Base-by-base conservation (phyloP, 2,113 vertebrate genomes). In the Oreochromis tanganicae region DNA sequence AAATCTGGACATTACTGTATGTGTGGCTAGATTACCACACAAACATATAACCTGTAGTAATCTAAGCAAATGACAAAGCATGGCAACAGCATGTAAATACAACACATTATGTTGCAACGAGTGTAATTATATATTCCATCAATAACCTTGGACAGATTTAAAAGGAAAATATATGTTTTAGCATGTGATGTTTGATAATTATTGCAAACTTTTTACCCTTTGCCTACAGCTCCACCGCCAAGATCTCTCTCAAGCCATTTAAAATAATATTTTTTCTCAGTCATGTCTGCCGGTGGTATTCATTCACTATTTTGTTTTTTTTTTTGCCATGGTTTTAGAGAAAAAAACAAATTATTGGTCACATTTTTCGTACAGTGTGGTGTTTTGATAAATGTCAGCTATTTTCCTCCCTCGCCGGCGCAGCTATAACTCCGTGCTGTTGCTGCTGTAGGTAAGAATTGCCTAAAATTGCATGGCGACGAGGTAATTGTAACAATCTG, bases 401-500 rank as follows among this genome's bases (percentile, higher is more conserved):
- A 10, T 85, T 88, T 85, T 82, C 34, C 38, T 81, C 29, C 24
- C 34, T 71, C 16, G 8, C 4, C 5, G 32, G 52, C 16, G 36
- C 27, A 81, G 52, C 48, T 50, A 9, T 80, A n/a, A 38, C 17
- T 57, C 50, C 11, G 3, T 13, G 4, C 24, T 80, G 50, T 78
- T 82, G 21, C 84, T 85, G 73, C 85, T 87, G 88, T 63, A 81
- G 85, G 61, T 75, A 79, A 54, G 66, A 93, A 87, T 78, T 84
- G 46, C 34, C 41, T 19, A 3, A 80, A 89, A 92, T 87, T 91
- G 81, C 91, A 91, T 24, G 19, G 63, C 57, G 38, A 80, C 66
- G 48, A 85, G 13, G 68, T 85, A 90, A 90, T 93, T 63, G 83
- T 80, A 85, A 89, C 88, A 92, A 90, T 91, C 73, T 85, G n/a